Evolutionary conservation across 2,888 invertebrate species (phyloP), one percentile per base, ranked within the genome.

Genomic region (Augochlorella aurata): DNA sequence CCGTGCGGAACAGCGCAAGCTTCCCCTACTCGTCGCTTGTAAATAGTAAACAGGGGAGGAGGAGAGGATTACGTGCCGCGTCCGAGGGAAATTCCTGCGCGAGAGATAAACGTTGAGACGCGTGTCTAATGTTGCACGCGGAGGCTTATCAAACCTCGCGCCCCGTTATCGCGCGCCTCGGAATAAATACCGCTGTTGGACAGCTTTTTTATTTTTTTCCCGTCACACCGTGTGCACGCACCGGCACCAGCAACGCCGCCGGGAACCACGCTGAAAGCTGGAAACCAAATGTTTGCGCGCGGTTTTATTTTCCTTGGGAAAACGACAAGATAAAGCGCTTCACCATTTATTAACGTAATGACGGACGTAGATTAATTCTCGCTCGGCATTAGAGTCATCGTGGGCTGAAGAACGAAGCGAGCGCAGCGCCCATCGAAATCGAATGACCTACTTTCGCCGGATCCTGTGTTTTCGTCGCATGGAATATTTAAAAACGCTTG

Each of bases 111-210:
- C 76, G 82, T 58, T 12, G 73, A 49, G 77, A 77, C 77, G 77
- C 77, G 83, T 83, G 83, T 77, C 82, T 77, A 77, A 82, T 74
- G 75, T 63, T 50, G 49, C 49, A 38, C 29, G 2, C 21, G 12
- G 45, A 16, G 29, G 83, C 83, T 83, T 82, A 83, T 83, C 82
- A 82, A 71, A 82, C 49, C 63, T 68, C 29, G 73, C 44, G 69
- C 16, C 66, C 12, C n/a, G 74, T 52, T 81, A 81, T 81, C 82
- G 66, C 49, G 44, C 63, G 49, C 47, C 24, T n/a, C 21, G 54
- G 54, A 70, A 58, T 49, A 74, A 81, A 74, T 69, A 65, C 12
- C 58, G 7, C 38, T 45, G 54, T 52, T 14, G 66, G 58, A 45
- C 66, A 50, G 29, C 50, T 81, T 66, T 38, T 29, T 29, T 29